Evolutionary conservation across 2,888 invertebrate genomes (phyloP).

Genomic region (Harpagoxenus sublaevis): DNA sequence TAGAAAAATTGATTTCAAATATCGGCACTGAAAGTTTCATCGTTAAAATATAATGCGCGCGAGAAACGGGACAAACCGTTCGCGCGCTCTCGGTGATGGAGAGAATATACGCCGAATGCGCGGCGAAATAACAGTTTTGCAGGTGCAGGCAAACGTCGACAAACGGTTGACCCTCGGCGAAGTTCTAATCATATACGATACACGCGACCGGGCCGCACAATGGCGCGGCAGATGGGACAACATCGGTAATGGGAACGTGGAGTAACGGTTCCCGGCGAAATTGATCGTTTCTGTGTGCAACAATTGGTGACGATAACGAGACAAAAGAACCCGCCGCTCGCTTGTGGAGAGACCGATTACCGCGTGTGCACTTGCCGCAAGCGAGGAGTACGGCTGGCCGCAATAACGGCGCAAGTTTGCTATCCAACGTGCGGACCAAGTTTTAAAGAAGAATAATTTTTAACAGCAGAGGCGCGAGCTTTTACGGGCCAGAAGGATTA

Average conservation of each 20-base stretch:
- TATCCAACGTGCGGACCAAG: neutral
- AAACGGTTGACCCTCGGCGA: slow-evolving; percentile 13
- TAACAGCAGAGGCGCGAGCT: neutral
- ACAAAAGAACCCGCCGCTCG: slow-evolving; percentile 31
- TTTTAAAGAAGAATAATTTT: neutral
- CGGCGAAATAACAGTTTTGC: slow-evolving; percentile 37
- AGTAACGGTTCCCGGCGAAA: slow-evolving; percentile 31
- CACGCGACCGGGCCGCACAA: slow-evolving; percentile 8
- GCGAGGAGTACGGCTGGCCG: neutral
- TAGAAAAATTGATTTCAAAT: neutral
- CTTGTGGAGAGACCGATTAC: slow-evolving; percentile 34
- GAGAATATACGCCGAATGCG: neutral
- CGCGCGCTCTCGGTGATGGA: neutral
- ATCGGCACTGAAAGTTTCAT: neutral
- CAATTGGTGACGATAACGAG: slow-evolving; percentile 41
- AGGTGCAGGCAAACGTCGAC: slow-evolving; percentile 14
- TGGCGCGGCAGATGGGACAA: slow-evolving; percentile 26
- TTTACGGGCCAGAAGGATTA: neutral
- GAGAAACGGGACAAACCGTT: neutral
- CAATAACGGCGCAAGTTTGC: neutral
- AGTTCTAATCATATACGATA: slow-evolving; percentile 30
- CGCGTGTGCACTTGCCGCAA: neutral
- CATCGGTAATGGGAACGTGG: slow-evolving; percentile 17
- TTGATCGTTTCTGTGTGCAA: slow-evolving; percentile 42
- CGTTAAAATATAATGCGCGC: neutral